Evolutionary conservation across 2,113 vertebrate species (phyloP), one percentile per base, ranked within the genome.

Genomic region (Fukomys damarensis): DNA sequence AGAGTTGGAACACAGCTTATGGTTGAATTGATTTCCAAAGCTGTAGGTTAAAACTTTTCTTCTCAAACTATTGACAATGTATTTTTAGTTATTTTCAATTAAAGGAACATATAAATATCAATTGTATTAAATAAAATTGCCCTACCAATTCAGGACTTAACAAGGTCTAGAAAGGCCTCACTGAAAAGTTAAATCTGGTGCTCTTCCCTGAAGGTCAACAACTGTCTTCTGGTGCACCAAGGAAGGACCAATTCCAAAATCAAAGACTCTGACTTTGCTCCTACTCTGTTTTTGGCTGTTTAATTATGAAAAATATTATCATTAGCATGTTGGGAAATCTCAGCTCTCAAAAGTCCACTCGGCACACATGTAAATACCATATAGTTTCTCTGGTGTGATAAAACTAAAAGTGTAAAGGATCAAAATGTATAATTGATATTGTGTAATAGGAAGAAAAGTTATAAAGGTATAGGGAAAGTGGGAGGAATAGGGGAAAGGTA

Each of bases 271-370:
- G 61, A 91, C 13, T 93, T 89, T 63, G 26, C 32, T 95, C 66
- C 28, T 49, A 89, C n/a, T 94, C 89, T 93, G 4, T 91, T 76
- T 9, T 91, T 93, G 49, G 22, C 32, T 96, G 9, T 94, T 94
- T 86, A 93, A 94, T 95, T 93, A 24, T 96, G 66, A 46, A 68
- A 94, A 89, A 94, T 89, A 93, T 89, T 94, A 81, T 83, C 84
- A 89, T n/a, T 5, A 91, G 7, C 9, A 70, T 84, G 89, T 74
- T 91, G 35, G 72, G 22, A 95, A 96, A 93, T 91, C 46, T 95
- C 41, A 93, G 38, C 38, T 97, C 49, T 61, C 81, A 91, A 68
- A n/a, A n/a, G n/a, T n/a, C n/a, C n/a, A n/a, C n/a, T n/a, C n/a
- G n/a, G n/a, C n/a, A n/a, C n/a, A n/a, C n/a, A n/a, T n/a, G n/a